These are phyloP conservation scores for Brachyrhaphis roseni DNA, from an alignment of 2,797 vertebrate genomes.

Conservation along the genomic window DNA sequence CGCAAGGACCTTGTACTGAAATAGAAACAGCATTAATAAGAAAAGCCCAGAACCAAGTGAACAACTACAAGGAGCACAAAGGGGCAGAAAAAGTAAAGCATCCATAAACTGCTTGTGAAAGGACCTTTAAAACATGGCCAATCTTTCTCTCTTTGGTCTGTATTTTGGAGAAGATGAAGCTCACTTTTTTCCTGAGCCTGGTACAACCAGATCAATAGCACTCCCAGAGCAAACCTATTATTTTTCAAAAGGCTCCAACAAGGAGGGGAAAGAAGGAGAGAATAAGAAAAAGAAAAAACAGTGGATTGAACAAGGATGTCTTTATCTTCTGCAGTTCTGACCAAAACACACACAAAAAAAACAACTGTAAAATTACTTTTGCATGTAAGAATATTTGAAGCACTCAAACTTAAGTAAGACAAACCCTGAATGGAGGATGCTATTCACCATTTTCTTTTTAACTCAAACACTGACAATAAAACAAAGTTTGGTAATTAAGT, in stretches of 20 bases:
- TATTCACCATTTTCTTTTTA: neutral
- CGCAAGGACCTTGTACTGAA: neutral
- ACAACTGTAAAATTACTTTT: constrained; percentile 31
- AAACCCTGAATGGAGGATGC: constrained; percentile 2
- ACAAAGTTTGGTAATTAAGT: neutral
- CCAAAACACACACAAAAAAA: neutral
- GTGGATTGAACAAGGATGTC: neutral
- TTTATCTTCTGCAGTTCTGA: constrained; percentile 19
- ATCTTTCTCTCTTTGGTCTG: constrained; percentile 54
- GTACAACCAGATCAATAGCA: constrained; percentile 72
- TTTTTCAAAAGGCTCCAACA: constrained; percentile 70
- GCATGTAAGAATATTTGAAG: constrained; percentile 28
- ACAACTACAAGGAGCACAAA: constrained; percentile 40
- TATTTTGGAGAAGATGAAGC: constrained; percentile 74
- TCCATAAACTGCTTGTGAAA: constrained; percentile 67
- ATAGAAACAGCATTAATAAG: constrained; percentile 34
- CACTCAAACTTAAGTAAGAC: constrained; percentile 7
- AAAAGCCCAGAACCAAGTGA: constrained; percentile 27
- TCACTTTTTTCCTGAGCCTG: constrained; percentile 50
- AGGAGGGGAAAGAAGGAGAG: constrained; percentile 31
- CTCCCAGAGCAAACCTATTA: constrained; percentile 67
- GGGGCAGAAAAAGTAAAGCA: constrained; percentile 29
- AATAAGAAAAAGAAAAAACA: constrained; percentile 12
- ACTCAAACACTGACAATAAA: neutral
- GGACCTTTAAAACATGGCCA: constrained; percentile 51